Evolutionary conservation across 2,113 vertebrate genomes (phyloP).

Genomic region (Procavia capensis): DNA sequence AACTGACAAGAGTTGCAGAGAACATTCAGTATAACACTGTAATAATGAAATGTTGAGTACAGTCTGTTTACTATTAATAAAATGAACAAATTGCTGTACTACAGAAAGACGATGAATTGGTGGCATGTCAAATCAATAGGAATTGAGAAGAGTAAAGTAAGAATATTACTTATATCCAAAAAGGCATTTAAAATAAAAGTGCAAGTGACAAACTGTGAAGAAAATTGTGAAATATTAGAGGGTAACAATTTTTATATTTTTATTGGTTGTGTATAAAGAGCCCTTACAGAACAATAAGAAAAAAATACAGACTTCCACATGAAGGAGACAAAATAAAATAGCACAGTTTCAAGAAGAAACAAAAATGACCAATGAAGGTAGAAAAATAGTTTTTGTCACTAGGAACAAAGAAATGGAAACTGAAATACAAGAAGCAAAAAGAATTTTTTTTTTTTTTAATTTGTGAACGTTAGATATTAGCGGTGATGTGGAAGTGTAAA

Average conservation of each 20-base stretch:
- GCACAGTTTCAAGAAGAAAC: conserved; percentile 2
- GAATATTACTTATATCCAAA: neutral
- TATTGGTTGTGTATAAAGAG: neutral
- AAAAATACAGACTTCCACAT: neutral
- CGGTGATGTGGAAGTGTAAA: neutral
- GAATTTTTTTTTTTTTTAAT: neutral
- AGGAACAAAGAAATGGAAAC: neutral
- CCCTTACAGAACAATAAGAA: neutral
- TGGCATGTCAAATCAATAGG: neutral
- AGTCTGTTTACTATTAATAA: neutral
- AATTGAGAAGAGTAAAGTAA: neutral
- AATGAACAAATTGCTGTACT: neutral
- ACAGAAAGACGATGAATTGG: neutral
- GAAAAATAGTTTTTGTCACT: neutral
- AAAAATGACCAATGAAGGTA: neutral
- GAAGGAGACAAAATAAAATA: neutral
- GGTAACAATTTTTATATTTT: neutral
- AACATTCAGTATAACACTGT: neutral
- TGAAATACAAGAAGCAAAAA: neutral
- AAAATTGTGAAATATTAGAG: neutral
- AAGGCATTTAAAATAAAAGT: conserved; percentile 19
- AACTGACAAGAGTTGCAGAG: neutral
- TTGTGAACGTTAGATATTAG: neutral
- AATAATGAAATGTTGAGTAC: neutral
- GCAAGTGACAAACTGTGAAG: neutral